Conservation (phyloP, 2,113 vertebrate species). For the Natator depressus region DNA sequence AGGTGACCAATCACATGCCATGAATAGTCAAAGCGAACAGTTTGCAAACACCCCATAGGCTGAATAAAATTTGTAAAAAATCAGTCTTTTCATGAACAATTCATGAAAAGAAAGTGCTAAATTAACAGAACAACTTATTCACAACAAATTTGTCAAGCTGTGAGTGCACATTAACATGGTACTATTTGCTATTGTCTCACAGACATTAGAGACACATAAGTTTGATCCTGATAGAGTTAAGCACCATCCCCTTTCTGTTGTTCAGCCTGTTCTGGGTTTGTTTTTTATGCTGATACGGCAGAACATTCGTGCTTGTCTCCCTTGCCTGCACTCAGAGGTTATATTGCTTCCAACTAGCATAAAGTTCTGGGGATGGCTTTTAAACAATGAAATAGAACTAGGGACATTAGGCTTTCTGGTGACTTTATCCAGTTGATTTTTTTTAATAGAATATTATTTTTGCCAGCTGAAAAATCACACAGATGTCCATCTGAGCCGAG, state of each 20-base stretch:
- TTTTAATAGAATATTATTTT: neutral
- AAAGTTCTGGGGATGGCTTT: neutral
- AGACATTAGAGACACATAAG: neutral
- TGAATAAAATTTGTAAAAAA: neutral
- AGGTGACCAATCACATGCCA: neutral
- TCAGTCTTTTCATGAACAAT: neutral
- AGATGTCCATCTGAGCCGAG: conserved; percentile 76
- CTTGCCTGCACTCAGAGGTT: fast-evolving
- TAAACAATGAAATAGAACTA: neutral
- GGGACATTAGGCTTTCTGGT: neutral
- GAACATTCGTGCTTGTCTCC: neutral
- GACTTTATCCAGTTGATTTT: neutral
- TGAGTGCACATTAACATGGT: neutral
- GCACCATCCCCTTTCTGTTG: neutral
- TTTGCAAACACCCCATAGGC: neutral
- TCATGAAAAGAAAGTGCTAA: neutral
- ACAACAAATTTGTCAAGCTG: neutral
- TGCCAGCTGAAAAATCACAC: conserved; percentile 67
- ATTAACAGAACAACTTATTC: fast-evolving
- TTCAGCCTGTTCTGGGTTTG: neutral
- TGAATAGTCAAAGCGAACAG: neutral
- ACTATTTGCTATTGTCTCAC: neutral
- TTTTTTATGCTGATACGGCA: neutral
- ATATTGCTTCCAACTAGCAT: neutral
- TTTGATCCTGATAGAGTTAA: neutral